Conservation (phyloP, 2,888 invertebrate genomes). For the Pandemis heparana region DNA sequence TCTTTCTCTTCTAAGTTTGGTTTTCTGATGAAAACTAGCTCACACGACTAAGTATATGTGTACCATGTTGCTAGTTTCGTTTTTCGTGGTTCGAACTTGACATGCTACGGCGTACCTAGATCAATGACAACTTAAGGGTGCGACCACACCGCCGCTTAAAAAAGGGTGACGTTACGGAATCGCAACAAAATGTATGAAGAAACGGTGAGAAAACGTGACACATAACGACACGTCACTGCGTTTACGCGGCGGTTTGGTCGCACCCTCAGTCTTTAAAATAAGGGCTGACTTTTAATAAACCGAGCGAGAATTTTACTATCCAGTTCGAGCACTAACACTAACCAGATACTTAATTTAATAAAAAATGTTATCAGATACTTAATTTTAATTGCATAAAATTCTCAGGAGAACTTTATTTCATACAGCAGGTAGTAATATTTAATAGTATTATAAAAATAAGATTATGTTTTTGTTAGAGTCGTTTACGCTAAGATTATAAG, state of each 20-base stretch:
- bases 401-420: constrained; percentile 17
- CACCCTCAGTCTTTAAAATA: not conserved
- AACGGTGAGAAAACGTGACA: no score
- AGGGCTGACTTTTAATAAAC: not conserved
- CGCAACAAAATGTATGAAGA: no score
- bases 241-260: no score
- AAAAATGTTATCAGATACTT: constrained; percentile 37
- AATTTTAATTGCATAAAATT: constrained; percentile 41
- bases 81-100: no score
- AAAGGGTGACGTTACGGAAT: no score
- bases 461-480: constrained; percentile 16
- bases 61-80: no score
- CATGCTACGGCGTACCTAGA: not conserved
- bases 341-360: constrained; percentile 38
- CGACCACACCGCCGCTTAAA: no score
- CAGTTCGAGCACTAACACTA: constrained; percentile 26
- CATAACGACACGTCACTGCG: no score
- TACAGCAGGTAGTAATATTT: constrained; percentile 32
- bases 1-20: no score
- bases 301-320: constrained; percentile 15
- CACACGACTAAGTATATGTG: no score
- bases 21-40: no score
- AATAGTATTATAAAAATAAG: constrained; percentile 23
- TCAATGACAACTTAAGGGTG: not conserved
- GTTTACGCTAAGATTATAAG: constrained; percentile 3